Percentiles rank a stretch among this genome's conserved stretches.
Evolutionary conservation across 2,113 vertebrate genomes (phyloP).

Genomic region (mouse (Mus musculus)): GRCm39 chr5:132361501-132362000

Average conservation of each 20-base stretch:
- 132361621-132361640: conserved; percentile 68
- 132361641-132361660: conserved; percentile 79
- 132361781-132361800: conserved; percentile 34
- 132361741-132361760: conserved; percentile 75
- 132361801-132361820: conserved; percentile 26
- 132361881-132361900: neutral
- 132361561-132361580: conserved; percentile 73
- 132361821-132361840: neutral
- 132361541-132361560: conserved; percentile 67
- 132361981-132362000: neutral
- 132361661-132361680: conserved; percentile 61
- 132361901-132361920: neutral
- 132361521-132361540: conserved; percentile 66
- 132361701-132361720: conserved; percentile 76
- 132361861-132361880: conserved; percentile 29
- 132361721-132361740: conserved; percentile 71
- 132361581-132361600: conserved; percentile 76
- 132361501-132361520: conserved; percentile 67
- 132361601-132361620: conserved; percentile 59
- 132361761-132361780: conserved; percentile 73
- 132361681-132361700: neutral
- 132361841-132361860: neutral
- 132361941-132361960: too few relatives aligned
- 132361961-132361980: neutral
- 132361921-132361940: neutral